Evolutionary conservation across 2,888 invertebrate species (phyloP).

Genomic region (Acrobasis consociella): DNA sequence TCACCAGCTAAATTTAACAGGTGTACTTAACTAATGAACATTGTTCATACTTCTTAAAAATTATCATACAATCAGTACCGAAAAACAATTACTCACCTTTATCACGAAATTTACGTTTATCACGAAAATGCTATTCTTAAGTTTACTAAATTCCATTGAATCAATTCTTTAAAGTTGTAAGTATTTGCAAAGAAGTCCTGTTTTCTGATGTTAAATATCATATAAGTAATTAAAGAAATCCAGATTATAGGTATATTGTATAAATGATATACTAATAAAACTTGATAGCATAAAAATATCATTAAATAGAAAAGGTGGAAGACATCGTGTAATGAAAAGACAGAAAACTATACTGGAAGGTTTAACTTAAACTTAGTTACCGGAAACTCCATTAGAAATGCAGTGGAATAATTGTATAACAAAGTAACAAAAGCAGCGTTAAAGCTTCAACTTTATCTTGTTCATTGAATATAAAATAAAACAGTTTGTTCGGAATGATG

Average conservation of each 20-base stretch:
- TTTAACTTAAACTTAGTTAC: conserved; percentile 33
- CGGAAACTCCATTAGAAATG: conserved; percentile 37
- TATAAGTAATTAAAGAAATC: neutral
- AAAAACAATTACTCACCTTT: conserved; percentile 76
- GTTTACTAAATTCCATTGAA: conserved; percentile 77
- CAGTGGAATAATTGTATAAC: conserved; percentile 42
- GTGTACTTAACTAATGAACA: conserved; percentile 79
- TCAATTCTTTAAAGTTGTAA: conserved; percentile 58
- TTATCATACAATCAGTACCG: conserved; percentile 78
- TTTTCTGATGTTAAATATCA: conserved; percentile 20
- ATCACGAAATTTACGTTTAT: conserved; percentile 81
- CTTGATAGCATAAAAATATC: conserved; percentile 44
- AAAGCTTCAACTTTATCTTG: conserved; percentile 44
- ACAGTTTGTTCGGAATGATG: conserved; percentile 55
- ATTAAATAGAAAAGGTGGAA: conserved; percentile 56
- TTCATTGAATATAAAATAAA: conserved; percentile 44
- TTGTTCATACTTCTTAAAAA: conserved; percentile 79
- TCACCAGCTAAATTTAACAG: conserved; percentile 79
- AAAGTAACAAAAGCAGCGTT: conserved; percentile 42
- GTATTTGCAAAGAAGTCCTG: conserved; percentile 39
- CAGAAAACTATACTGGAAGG: conserved; percentile 36
- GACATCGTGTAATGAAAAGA: conserved; percentile 56
- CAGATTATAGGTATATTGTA: neutral
- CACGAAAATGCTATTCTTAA: conserved; percentile 79
- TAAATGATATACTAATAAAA: neutral